A percentile compares a stretch with the other conserved stretches of the same genome.
Conservation (phyloP, 2,113 vertebrate species). For the Indicator indicator region DNA sequence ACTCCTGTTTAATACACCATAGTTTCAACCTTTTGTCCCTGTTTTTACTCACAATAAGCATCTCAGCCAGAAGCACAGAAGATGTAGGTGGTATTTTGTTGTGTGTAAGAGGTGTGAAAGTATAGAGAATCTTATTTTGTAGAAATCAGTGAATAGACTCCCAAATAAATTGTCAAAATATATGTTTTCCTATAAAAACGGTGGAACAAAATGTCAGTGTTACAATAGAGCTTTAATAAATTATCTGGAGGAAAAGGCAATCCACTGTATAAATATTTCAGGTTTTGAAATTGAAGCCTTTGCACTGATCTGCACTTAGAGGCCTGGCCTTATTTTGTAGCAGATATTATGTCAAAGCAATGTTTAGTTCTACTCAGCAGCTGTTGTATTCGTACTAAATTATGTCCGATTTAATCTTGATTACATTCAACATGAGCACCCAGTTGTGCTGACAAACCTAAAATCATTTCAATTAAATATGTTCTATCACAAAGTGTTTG, state of each 20-base stretch:
- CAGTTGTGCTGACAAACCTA: conserved; percentile 28
- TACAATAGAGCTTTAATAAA: not conserved
- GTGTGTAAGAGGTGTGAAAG: not conserved
- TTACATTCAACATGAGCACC: not conserved
- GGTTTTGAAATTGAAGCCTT: not conserved
- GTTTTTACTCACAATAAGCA: not conserved
- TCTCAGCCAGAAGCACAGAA: not conserved
- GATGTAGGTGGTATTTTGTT: not conserved
- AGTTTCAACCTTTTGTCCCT: not conserved
- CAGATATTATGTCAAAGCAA: not conserved
- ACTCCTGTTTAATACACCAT: not conserved
- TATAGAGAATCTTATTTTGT: not conserved
- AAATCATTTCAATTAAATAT: not conserved
- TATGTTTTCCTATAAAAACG: not conserved
- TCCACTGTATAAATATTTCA: conserved; percentile 22
- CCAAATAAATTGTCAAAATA: not conserved
- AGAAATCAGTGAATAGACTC: not conserved
- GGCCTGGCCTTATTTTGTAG: conserved; percentile 23
- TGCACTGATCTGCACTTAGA: not conserved
- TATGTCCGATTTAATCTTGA: conserved; percentile 13
- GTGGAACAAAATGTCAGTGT: not conserved
- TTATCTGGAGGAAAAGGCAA: not conserved
- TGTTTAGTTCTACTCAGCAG: not conserved
- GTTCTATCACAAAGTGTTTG: not conserved
- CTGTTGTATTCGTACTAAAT: conserved; percentile 33